Evolutionary conservation across 2,113 vertebrate species (phyloP), one percentile per base, ranked within the genome.

Genomic region (Dryoscopus gambensis): DNA sequence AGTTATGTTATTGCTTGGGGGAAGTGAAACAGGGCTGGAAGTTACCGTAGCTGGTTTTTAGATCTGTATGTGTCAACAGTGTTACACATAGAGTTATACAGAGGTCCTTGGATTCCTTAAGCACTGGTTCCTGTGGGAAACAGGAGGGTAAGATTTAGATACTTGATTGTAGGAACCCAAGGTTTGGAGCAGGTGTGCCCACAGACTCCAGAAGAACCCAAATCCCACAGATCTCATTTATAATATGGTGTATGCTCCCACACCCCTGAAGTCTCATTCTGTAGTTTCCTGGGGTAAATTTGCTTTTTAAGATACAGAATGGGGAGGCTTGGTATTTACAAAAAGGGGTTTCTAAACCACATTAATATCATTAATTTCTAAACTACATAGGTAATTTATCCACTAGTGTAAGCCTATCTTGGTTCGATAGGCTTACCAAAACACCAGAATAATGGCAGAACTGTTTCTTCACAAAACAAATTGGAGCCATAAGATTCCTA

Each of bases 91-190:
- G 7, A 28, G 31, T 65, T 64, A 23, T 18, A 42, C 31, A 20
- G 0, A 22, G 31, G 74, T 30, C 35, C 6, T 12, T 21, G 15
- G 6, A 40, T 52, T 73, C 75, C 37, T 74, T 60, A 31, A 64
- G 35, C 11, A 28, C 7, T 0, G 0, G 30, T 42, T 91, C 44
- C 63, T 42, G 1, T 0, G 6, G 77, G 30, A 70, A 74, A 60
- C 28, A 21, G 46, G 44, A 44, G 10, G 13, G 27, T 33, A 37
- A 33, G 55, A 22, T 47, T 55, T 18, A 65, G 16, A 9, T 4
- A 22, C 10, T 23, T 13, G 30, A 10, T 5, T 60, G 13, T 6
- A 78, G 56, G 46, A 76, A 24, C 18, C 6, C 62, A 47, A 30
- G 52, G 46, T 22, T 56, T 62, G 56, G 75, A 67, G 53, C 52